These are phyloP conservation scores for Atherinosoma microstoma DNA, from an alignment of 2,797 vertebrate genomes.

Conservation along the genomic window DNA sequence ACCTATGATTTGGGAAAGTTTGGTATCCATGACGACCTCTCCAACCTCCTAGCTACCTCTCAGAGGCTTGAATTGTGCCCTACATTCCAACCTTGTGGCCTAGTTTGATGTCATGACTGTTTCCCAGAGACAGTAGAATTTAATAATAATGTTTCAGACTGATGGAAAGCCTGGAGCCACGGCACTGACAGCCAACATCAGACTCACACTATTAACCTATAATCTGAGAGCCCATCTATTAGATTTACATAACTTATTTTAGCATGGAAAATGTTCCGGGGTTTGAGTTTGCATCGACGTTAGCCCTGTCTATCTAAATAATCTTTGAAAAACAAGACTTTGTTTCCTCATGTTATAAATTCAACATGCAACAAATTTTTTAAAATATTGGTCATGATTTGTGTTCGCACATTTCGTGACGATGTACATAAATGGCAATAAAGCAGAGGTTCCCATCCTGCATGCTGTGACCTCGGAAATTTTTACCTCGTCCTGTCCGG, in stretches of 20 bases:
- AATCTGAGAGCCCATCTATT: slow-evolving; percentile 35
- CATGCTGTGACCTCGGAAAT: no score
- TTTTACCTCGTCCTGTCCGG: no score
- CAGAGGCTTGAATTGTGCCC: slow-evolving; percentile 21
- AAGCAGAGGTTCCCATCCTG: no score
- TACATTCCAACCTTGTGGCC: slow-evolving; percentile 46
- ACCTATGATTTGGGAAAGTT: neutral
- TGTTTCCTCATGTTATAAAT: no score
- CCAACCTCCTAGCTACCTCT: neutral
- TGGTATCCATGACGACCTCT: no score
- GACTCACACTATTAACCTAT: slow-evolving; percentile 12
- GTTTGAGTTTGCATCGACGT: neutral
- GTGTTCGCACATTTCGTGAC: no score
- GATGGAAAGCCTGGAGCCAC: slow-evolving; percentile 29
- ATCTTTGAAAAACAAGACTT: neutral
- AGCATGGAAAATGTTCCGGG: slow-evolving; percentile 4
- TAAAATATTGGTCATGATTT: no score
- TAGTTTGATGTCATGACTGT: slow-evolving; percentile 32
- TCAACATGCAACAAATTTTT: no score
- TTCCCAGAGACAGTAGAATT: slow-evolving; percentile 41
- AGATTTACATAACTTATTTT: slow-evolving; percentile 18
- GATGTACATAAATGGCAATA: no score
- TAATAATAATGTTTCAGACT: slow-evolving; percentile 34
- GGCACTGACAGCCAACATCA: slow-evolving; percentile 5
- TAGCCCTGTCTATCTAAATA: no score